Evolutionary conservation across 2,113 vertebrate genomes (phyloP).

Genomic region (Aldabrachelys gigantea): DNA sequence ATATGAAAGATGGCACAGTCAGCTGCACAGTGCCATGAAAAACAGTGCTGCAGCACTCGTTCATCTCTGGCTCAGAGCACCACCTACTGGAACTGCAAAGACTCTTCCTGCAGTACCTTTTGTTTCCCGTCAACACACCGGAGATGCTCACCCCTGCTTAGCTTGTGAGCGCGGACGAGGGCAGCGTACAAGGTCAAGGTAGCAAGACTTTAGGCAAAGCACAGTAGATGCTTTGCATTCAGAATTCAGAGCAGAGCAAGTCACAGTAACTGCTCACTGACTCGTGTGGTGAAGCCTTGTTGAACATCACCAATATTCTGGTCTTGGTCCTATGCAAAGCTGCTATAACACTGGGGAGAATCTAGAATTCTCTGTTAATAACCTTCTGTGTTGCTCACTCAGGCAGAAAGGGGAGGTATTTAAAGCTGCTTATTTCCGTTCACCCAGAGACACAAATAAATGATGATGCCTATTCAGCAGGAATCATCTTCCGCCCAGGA

Average conservation of each 20-base stretch:
- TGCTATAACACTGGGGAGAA: neutral
- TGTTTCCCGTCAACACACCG: neutral
- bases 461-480: neutral
- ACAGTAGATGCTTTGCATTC: neutral
- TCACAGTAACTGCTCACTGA: neutral
- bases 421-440: neutral
- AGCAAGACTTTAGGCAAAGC: neutral
- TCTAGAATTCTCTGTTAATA: neutral
- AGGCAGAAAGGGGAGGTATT: neutral
- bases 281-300: neutral
- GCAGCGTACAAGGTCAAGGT: neutral
- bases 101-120: neutral
- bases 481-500: neutral
- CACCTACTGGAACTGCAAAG: neutral
- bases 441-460: fast-evolving
- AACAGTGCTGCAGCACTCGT: neutral
- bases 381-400: neutral
- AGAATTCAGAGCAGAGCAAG: neutral
- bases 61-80: neutral
- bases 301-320: neutral
- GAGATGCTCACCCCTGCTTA: neutral
- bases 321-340: neutral
- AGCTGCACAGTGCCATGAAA: neutral
- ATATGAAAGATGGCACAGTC: neutral
- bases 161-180: neutral